Percentiles rank a stretch among this genome's conserved stretches.
Evolutionary conservation across 2,797 vertebrate genomes (phyloP).

Genomic region (Pseudotriccus pelzelni): DNA sequence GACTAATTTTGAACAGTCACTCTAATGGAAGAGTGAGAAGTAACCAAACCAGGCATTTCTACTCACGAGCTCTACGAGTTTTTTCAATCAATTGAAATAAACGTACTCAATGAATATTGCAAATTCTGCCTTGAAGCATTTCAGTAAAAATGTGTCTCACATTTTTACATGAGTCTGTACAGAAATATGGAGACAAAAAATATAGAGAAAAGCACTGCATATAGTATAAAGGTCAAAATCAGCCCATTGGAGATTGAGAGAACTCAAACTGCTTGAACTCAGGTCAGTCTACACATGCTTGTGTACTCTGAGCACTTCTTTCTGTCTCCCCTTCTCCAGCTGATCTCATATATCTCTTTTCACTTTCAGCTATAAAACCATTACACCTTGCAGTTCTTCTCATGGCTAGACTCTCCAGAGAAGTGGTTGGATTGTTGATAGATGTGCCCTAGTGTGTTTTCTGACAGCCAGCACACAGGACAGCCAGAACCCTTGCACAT

Average conservation of each 20-base stretch:
- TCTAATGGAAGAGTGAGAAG: not conserved
- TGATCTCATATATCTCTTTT: not conserved
- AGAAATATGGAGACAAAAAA: not conserved
- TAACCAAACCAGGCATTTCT: not conserved
- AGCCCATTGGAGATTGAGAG: not conserved
- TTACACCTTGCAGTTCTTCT: not conserved
- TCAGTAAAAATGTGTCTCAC: not conserved
- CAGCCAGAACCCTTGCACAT: not conserved
- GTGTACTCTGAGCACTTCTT: accelerated
- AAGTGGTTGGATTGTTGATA: not conserved
- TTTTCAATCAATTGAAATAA: not conserved
- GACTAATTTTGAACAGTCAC: not conserved
- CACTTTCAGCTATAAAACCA: not conserved
- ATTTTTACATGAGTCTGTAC: not conserved
- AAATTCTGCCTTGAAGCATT: not conserved
- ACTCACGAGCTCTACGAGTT: not conserved
- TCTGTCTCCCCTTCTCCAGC: not conserved
- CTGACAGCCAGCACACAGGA: not conserved
- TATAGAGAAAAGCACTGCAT: not conserved
- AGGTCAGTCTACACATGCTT: not conserved
- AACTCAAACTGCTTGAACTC: not conserved
- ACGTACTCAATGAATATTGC: not conserved
- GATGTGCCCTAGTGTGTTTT: not conserved
- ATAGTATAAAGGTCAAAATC: not conserved
- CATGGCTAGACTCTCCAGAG: not conserved